phyloP scores from a whole-genome alignment of 2,888 invertebrate genomes.

The Syritta pipiens region DNA sequence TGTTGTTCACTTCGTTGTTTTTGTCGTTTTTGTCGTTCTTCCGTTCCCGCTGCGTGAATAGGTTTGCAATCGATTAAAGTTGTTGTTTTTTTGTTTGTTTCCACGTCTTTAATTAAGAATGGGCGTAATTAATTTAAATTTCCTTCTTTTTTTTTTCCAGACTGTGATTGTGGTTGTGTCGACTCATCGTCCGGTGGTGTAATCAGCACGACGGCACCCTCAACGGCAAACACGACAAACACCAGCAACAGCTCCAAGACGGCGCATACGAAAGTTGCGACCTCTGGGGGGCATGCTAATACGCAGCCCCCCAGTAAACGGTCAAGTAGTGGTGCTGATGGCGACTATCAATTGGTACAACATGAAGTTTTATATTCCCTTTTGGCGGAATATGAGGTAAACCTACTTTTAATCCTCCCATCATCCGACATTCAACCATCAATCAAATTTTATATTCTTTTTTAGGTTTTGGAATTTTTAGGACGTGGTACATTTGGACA shows the following conservation, averaged over 20 bases:
- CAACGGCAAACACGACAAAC: conserved; percentile 72
- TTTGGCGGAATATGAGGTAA: conserved; percentile 91
- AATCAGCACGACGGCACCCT: conserved; percentile 70
- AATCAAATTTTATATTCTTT: background rate
- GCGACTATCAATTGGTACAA: conserved; percentile 98
- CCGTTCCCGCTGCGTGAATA: background rate
- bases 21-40: background rate
- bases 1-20: background rate
- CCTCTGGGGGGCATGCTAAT: conserved; percentile 80
- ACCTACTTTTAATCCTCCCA: too few relatives aligned
- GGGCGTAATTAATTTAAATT: background rate
- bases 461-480: conserved; percentile 96
- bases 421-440: background rate
- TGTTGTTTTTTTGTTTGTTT: background rate
- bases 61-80: conserved; percentile 9
- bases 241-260: conserved; percentile 78
- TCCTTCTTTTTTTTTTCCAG: conserved; percentile 64
- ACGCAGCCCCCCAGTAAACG: conserved; percentile 83
- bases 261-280: conserved; percentile 80
- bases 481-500: conserved; percentile 99
- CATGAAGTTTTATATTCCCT: conserved; percentile 98
- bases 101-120: background rate
- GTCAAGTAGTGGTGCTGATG: conserved; percentile 93
- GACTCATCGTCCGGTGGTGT: conserved; percentile 72
- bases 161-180: conserved; percentile 79